These are phyloP conservation scores for Vultur gryphus DNA, from an alignment of 2,797 vertebrate species.

Conservation along the genomic window DNA sequence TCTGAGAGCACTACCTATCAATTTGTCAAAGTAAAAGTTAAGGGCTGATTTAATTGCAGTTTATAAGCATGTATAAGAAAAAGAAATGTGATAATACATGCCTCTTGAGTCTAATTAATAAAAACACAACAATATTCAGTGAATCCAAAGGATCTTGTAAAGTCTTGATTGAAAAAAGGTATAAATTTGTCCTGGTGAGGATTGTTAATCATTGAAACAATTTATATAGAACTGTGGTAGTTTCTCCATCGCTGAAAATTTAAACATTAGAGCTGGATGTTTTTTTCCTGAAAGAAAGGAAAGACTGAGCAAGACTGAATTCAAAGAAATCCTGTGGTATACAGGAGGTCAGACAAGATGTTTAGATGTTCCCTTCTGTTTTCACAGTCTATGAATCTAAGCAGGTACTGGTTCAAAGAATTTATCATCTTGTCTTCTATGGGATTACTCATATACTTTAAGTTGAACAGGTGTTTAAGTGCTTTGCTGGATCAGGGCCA, in stretches of 20 bases:
- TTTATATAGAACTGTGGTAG: not conserved
- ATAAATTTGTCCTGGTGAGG: not conserved
- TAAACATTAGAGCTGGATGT: not conserved
- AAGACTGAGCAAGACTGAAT: not conserved
- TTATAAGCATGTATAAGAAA: not conserved
- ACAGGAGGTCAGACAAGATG: constrained; percentile 19
- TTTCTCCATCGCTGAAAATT: not conserved
- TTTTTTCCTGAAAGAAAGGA: not conserved
- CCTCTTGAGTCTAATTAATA: not conserved
- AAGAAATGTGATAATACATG: not conserved
- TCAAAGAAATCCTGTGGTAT: not conserved
- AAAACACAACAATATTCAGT: not conserved
- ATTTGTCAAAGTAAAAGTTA: not conserved
- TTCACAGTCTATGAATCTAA: constrained; percentile 1
- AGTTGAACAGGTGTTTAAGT: constrained; percentile 52
- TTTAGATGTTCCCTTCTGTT: constrained; percentile 31
- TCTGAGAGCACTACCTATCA: not conserved
- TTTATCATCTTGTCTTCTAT: constrained; percentile 38
- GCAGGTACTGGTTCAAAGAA: constrained; percentile 15
- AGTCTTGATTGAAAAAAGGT: not conserved
- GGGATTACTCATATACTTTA: constrained; percentile 31
- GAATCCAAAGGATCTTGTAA: not conserved
- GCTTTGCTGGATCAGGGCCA: constrained; percentile 34
- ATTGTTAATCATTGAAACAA: not conserved
- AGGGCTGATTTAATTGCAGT: not conserved